Evolutionary conservation across 2,797 vertebrate genomes (phyloP).

Genomic region (Cossypha dichroa): DNA sequence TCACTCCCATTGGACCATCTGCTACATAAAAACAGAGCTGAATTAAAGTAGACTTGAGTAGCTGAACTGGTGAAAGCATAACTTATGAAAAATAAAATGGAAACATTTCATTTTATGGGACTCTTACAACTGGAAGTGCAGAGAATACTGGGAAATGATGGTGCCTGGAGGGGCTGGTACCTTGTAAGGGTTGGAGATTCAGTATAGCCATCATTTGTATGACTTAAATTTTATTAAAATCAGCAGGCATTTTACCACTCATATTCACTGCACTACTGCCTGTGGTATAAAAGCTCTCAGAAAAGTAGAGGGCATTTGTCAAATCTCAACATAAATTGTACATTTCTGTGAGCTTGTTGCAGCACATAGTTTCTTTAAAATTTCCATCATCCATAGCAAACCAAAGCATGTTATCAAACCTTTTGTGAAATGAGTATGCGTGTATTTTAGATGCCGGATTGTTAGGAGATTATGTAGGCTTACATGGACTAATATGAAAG

Average conservation of each 20-base stretch:
- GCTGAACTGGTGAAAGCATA: neutral
- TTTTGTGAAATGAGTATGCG: neutral
- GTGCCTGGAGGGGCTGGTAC: neutral
- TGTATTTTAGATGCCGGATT: neutral
- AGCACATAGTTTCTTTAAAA: neutral
- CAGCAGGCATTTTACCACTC: neutral
- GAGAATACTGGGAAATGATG: neutral
- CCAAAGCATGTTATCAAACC: neutral
- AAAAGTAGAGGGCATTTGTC: neutral
- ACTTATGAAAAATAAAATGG: neutral
- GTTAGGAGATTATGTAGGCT: conserved; percentile 41
- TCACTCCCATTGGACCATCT: neutral
- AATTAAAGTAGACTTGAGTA: neutral
- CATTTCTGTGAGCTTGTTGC: neutral
- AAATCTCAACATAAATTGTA: neutral
- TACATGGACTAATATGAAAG: conserved; percentile 27
- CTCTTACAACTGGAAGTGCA: neutral
- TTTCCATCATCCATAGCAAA: neutral
- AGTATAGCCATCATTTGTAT: neutral
- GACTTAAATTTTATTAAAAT: neutral
- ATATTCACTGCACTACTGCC: neutral
- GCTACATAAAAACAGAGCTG: neutral
- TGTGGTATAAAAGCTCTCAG: neutral
- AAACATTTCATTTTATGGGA: neutral
- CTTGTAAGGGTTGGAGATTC: neutral